These are phyloP conservation scores for Tiliacea aurago DNA, from an alignment of 2,888 invertebrate genomes.

Conservation along the genomic window DNA sequence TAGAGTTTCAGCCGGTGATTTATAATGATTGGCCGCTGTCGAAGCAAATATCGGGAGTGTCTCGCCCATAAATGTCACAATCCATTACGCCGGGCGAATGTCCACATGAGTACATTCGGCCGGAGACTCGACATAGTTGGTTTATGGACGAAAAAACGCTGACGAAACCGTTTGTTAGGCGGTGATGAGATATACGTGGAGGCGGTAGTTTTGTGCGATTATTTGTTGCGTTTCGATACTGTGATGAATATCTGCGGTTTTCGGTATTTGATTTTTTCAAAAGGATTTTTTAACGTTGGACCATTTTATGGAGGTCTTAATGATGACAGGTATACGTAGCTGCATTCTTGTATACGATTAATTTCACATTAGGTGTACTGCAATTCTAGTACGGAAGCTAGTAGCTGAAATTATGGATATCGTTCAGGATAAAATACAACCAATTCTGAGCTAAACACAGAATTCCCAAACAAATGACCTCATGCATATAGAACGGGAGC, in stretches of 20 bases:
- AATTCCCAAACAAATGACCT: slow-evolving; percentile 52
- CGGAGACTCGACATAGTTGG: slow-evolving; percentile 60
- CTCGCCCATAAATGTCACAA: slow-evolving; percentile 70
- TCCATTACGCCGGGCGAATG: slow-evolving; percentile 67
- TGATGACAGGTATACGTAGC: too few species aligned
- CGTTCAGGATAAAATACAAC: slow-evolving; percentile 18
- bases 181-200: slow-evolving; percentile 60
- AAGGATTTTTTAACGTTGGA: neutral
- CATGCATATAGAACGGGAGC: slow-evolving; percentile 59
- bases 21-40: slow-evolving; percentile 71
- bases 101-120: slow-evolving; percentile 67
- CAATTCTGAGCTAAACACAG: slow-evolving; percentile 31
- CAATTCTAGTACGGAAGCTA: neutral
- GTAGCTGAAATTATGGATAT: slow-evolving; percentile 21
- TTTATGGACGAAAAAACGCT: slow-evolving; percentile 70
- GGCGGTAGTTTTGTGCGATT: slow-evolving; percentile 47
- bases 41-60: slow-evolving; percentile 68
- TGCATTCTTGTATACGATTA: neutral
- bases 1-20: slow-evolving; percentile 66
- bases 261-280: slow-evolving; percentile 25
- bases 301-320: neutral
- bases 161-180: slow-evolving; percentile 63
- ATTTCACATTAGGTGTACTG: neutral
- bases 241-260: slow-evolving; percentile 43
- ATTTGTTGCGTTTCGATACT: slow-evolving; percentile 53